Conservation (phyloP, 2,888 invertebrate species). For the Cryptocephalus moraei region DNA sequence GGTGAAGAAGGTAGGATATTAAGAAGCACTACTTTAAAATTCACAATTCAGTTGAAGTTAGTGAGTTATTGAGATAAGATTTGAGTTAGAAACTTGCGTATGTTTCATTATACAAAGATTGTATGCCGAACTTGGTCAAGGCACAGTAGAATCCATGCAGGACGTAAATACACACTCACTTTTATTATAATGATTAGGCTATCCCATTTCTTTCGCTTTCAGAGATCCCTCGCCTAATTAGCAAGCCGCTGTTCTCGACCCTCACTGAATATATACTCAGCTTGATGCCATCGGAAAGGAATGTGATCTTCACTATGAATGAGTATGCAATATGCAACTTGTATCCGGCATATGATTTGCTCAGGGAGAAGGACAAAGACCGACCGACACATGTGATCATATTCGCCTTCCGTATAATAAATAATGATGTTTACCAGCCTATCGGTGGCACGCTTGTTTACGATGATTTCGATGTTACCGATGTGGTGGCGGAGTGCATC, state of each 20-base stretch:
- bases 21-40: too few relatives aligned
- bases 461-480: constrained; percentile 10
- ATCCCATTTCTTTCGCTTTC: too few relatives aligned
- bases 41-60: too few relatives aligned
- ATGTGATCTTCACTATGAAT: constrained; percentile 13
- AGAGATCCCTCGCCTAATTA: too few relatives aligned
- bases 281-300: constrained; percentile 10
- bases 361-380: constrained; percentile 6
- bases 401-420: constrained; percentile 9
- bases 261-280: constrained; percentile 10
- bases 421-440: constrained; percentile 12
- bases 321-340: constrained; percentile 9
- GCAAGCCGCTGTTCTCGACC: neutral
- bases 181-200: too few relatives aligned
- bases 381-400: constrained; percentile 11
- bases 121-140: too few relatives aligned
- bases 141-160: too few relatives aligned
- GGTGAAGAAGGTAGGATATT: too few relatives aligned
- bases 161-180: too few relatives aligned
- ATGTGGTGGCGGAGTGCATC: constrained; percentile 11
- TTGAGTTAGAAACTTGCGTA: too few relatives aligned
- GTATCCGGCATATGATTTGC: constrained; percentile 2
- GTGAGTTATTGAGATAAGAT: too few relatives aligned
- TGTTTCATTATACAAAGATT: too few relatives aligned
- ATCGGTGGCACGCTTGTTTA: constrained; percentile 13